Conservation (phyloP, 2,797 vertebrate genomes). For the Austrolebias charrua region DNA sequence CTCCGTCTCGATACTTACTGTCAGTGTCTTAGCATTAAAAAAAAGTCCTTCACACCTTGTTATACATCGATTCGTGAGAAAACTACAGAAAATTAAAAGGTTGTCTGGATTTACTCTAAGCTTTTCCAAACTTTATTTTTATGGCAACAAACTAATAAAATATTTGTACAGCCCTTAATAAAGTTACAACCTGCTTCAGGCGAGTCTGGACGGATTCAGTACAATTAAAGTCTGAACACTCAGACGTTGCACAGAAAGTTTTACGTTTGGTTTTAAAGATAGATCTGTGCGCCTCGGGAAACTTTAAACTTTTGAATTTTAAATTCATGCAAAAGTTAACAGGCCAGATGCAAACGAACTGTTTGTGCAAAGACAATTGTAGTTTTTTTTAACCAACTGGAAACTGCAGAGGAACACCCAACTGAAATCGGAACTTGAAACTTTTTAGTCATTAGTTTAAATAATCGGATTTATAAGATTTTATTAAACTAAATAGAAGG, state of each 20-base stretch:
- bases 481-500: no score
- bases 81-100: background rate
- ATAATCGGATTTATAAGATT: no score
- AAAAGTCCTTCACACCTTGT: background rate
- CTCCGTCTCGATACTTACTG: conserved; percentile 1
- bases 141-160: background rate
- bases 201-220: background rate
- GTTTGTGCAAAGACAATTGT: no score
- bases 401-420: no score
- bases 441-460: no score
- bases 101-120: background rate
- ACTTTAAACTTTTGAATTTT: no score
- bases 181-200: background rate
- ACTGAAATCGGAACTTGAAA: no score
- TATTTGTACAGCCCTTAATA: background rate
- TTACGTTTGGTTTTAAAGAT: no score
- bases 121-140: background rate
- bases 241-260: background rate
- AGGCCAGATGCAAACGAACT: no score
- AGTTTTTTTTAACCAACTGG: no score
- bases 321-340: no score
- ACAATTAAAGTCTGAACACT: background rate
- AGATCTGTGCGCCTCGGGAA: no score
- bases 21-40: conserved; percentile 1
- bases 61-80: background rate